These are phyloP conservation scores for Octopus bimaculoides DNA, from an alignment of 1,140 invertebrate species.

Conservation along the genomic window DNA sequence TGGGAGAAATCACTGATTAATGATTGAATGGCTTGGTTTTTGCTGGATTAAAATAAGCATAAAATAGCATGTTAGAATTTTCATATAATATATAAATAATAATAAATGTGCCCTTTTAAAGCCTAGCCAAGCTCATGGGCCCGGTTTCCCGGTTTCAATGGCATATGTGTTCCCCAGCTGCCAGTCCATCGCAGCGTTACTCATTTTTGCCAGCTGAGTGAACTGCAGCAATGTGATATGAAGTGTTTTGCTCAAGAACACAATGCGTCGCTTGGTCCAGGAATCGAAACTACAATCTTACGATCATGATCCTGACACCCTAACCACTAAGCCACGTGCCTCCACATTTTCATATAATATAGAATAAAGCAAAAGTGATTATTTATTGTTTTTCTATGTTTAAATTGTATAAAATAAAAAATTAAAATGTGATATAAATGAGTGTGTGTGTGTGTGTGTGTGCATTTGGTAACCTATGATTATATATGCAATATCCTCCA, in stretches of 20 bases:
- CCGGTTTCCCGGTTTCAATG: too few relatives aligned
- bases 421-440: not conserved
- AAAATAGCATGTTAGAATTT: slow-evolving; percentile 2
- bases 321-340: too few relatives aligned
- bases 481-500: not conserved
- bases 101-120: too few relatives aligned
- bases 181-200: too few relatives aligned
- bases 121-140: too few relatives aligned
- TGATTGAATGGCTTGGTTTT: slow-evolving; percentile 5
- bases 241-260: too few relatives aligned
- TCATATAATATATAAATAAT: not conserved
- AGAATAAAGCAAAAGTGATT: not conserved
- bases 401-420: not conserved
- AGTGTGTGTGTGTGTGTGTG: not conserved
- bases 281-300: too few relatives aligned
- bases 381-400: not conserved
- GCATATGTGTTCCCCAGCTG: too few relatives aligned
- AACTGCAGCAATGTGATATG: too few relatives aligned
- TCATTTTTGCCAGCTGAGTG: too few relatives aligned
- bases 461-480: slow-evolving; percentile 4
- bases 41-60: not conserved
- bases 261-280: too few relatives aligned
- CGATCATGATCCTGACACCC: too few relatives aligned
- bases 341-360: not conserved
- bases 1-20: slow-evolving; percentile 7